Evolutionary conservation across 2,888 invertebrate species (phyloP).

Genomic region (Chalcis sispes): DNA sequence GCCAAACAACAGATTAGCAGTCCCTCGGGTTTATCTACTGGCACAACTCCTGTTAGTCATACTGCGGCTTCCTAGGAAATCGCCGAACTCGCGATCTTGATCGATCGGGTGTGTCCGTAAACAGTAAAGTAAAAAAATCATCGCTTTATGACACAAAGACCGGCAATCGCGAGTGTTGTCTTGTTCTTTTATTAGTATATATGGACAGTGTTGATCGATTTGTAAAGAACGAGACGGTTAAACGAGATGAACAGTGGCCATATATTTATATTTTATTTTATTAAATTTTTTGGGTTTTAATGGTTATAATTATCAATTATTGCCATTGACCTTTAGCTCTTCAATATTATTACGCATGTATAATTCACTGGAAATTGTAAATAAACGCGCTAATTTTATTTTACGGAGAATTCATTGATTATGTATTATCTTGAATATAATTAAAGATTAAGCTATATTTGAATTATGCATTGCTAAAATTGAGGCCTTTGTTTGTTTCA

Average conservation of each 20-base stretch:
- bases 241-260: slow-evolving; percentile 1
- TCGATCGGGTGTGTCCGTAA: slow-evolving; percentile 55
- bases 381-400: neutral
- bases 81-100: slow-evolving; percentile 52
- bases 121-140: neutral
- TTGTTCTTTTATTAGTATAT: slow-evolving; percentile 5
- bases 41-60: slow-evolving; percentile 15
- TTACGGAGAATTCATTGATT: neutral
- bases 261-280: slow-evolving; percentile 17
- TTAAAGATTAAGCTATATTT: too few species aligned
- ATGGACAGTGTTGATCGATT: neutral
- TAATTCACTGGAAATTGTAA: neutral
- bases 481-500: too few species aligned
- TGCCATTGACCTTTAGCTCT: too few species aligned
- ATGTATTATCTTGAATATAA: too few species aligned
- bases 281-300: neutral
- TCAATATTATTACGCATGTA: too few species aligned
- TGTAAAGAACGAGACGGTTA: too few species aligned
- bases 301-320: too few species aligned
- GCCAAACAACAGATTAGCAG: slow-evolving; percentile 61
- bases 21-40: slow-evolving; percentile 27
- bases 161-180: slow-evolving; percentile 36
- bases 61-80: slow-evolving; percentile 55
- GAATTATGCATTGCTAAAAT: too few species aligned
- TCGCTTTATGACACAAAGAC: too few species aligned